These are phyloP conservation scores for Promerops cafer DNA, from an alignment of 2,113 vertebrate genomes.

Conservation along the genomic window DNA sequence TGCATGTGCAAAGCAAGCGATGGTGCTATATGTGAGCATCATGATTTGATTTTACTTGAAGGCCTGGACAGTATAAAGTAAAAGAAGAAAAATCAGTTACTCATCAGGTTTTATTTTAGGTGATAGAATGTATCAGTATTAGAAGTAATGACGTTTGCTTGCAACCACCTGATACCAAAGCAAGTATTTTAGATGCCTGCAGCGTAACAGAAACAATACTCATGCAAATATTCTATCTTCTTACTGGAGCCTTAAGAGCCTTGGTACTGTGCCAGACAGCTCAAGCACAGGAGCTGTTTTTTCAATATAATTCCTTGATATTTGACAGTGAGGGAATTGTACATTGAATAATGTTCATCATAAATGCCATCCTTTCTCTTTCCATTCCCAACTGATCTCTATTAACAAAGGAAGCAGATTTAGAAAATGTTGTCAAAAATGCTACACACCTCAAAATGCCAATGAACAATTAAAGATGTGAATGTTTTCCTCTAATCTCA, in stretches of 20 bases:
- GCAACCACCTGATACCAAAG: conserved; percentile 38
- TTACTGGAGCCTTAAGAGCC: not conserved
- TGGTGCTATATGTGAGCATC: not conserved
- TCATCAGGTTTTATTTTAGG: conserved; percentile 65
- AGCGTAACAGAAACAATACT: conserved; percentile 46
- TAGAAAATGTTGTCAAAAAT: not conserved
- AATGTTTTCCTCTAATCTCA: not conserved
- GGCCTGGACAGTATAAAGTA: not conserved
- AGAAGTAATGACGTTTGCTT: conserved; percentile 33
- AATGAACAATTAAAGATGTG: not conserved
- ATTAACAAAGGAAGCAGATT: not conserved
- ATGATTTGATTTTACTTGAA: not conserved
- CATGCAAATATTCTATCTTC: conserved; percentile 51
- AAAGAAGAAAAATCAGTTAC: conserved; percentile 14
- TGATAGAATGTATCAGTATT: conserved; percentile 38
- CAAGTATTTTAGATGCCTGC: conserved; percentile 19
- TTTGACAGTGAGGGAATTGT: not conserved
- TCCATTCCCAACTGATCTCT: not conserved
- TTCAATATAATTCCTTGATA: not conserved
- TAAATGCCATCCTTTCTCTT: not conserved
- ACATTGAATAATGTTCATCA: not conserved
- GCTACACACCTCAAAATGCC: not conserved
- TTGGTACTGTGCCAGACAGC: not conserved
- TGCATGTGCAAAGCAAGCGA: not conserved
- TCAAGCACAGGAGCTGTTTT: not conserved